Evolutionary conservation across 1,140 invertebrate species (phyloP).

Genomic region (Drosophila teissieri): DNA sequence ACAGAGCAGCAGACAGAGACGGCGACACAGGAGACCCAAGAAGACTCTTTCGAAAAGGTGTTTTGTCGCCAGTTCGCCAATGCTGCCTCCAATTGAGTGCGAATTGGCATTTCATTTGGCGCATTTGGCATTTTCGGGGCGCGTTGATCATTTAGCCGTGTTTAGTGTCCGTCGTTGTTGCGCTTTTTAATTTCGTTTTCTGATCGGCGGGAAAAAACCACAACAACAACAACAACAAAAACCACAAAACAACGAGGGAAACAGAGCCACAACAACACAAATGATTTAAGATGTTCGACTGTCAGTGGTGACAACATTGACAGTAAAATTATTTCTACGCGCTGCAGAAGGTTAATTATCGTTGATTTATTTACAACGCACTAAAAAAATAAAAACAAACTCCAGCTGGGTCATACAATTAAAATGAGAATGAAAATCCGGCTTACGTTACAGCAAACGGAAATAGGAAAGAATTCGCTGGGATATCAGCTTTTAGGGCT

Average conservation of each 20-base stretch:
- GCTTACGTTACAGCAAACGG: constrained; percentile 9
- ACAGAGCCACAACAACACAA: constrained; percentile 51
- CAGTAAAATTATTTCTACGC: constrained; percentile 82
- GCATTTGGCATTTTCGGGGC: constrained; percentile 75
- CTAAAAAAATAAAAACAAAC: constrained; percentile 42
- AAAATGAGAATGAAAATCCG: constrained; percentile 18
- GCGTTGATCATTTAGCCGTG: constrained; percentile 73
- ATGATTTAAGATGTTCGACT: constrained; percentile 83
- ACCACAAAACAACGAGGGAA: constrained; percentile 12
- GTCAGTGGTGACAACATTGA: constrained; percentile 79
- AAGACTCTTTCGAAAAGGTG: constrained; percentile 57
- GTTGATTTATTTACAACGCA: constrained; percentile 79
- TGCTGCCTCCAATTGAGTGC: constrained; percentile 60
- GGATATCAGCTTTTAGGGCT: constrained; percentile 10
- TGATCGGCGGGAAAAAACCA: constrained; percentile 29
- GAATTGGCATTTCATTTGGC: constrained; percentile 82
- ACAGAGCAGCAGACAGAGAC: background rate
- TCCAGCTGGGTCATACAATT: constrained; percentile 29
- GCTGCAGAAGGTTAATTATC: constrained; percentile 80
- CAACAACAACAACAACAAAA: background rate
- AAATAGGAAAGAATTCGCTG: background rate
- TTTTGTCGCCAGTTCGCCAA: constrained; percentile 55
- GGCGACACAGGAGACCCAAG: background rate
- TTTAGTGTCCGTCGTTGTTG: constrained; percentile 73
- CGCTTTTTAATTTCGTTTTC: constrained; percentile 71